These are phyloP conservation scores for Saturnia japonica DNA, from an alignment of 2,888 invertebrate genomes.

Conservation along the genomic window DNA sequence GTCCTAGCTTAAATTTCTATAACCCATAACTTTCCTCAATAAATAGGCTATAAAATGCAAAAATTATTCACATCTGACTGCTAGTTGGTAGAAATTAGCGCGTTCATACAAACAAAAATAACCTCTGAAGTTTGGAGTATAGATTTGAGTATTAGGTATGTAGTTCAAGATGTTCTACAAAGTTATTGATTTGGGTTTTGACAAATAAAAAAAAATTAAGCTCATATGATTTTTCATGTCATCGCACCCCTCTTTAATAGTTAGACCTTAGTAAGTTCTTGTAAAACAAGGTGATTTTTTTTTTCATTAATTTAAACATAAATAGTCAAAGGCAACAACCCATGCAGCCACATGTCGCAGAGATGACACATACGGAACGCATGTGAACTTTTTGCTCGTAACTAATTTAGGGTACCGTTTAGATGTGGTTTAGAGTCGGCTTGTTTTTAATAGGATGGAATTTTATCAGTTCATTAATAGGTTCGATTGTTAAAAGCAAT, in stretches of 20 bases:
- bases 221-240: neutral
- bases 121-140: no score
- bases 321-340: constrained; percentile 35
- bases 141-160: no score
- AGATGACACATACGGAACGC: constrained; percentile 64
- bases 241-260: neutral
- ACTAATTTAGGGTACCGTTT: constrained; percentile 32
- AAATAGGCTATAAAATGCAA: no score
- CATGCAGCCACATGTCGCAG: constrained; percentile 49
- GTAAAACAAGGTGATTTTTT: constrained; percentile 12
- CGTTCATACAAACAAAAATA: no score
- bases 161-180: no score
- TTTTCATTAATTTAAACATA: neutral
- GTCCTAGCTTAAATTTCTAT: no score
- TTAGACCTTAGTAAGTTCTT: neutral
- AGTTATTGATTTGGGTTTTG: neutral
- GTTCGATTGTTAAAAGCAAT: no score
- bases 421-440: constrained; percentile 24
- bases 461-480: constrained; percentile 47
- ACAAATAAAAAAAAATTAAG: neutral
- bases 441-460: constrained; percentile 37
- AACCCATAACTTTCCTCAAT: no score
- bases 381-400: constrained; percentile 53
- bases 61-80: no score
- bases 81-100: no score